Evolutionary conservation across 2,113 vertebrate species (phyloP).

Genomic region (Cyrtonyx montezumae): DNA sequence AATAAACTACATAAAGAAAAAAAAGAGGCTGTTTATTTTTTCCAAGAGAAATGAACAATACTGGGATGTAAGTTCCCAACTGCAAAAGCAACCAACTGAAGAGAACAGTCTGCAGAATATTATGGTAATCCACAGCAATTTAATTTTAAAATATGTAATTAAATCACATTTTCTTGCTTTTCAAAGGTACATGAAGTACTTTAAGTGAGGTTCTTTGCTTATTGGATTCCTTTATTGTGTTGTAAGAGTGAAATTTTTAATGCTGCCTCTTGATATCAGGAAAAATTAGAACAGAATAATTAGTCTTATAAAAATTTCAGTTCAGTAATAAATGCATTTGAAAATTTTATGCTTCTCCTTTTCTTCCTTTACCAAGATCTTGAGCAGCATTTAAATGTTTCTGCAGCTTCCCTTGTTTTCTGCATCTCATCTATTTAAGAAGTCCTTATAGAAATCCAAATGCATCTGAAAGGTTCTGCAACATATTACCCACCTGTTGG

Average conservation of each 20-base stretch:
- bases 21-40: not conserved
- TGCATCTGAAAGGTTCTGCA: not conserved
- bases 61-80: not conserved
- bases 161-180: slow-evolving; percentile 66
- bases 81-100: not conserved
- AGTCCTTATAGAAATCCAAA: not conserved
- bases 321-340: not conserved
- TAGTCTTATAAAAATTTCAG: slow-evolving; percentile 55
- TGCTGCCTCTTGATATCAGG: not conserved
- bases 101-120: slow-evolving; percentile 13
- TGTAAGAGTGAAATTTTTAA: slow-evolving; percentile 61
- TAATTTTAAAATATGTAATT: slow-evolving; percentile 62
- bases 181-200: slow-evolving; percentile 26
- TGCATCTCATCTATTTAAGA: not conserved
- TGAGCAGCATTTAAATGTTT: not conserved
- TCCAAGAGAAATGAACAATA: slow-evolving; percentile 15
- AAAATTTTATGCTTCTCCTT: not conserved
- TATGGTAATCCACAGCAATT: slow-evolving; percentile 52
- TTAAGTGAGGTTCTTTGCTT: slow-evolving; percentile 6
- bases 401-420: not conserved
- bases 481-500: not conserved
- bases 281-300: slow-evolving; percentile 59
- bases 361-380: slow-evolving; percentile 17
- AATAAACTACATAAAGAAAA: not conserved
- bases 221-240: slow-evolving; percentile 18